phyloP scores from a whole-genome alignment of 2,888 invertebrate species.

The Panopea generosa region DNA sequence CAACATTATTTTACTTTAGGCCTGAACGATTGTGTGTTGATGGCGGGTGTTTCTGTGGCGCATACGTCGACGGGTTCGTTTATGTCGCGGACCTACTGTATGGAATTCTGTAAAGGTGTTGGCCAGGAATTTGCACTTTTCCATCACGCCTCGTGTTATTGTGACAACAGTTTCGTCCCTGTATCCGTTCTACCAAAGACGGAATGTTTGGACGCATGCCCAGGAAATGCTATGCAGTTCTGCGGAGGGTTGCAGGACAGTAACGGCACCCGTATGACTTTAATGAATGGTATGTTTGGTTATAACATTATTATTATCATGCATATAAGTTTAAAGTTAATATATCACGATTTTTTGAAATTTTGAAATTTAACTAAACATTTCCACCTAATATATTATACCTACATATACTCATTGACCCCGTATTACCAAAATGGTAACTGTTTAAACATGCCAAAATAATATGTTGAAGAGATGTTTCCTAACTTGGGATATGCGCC shows the following conservation, averaged over 20 bases:
- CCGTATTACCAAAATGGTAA: no score
- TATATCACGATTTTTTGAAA: no score
- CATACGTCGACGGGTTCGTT: neutral
- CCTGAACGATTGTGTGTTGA: constrained; percentile 1
- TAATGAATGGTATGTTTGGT: neutral
- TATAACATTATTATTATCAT: neutral
- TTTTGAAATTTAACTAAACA: no score
- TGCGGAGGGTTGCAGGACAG: constrained; percentile 34
- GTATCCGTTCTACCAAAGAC: neutral
- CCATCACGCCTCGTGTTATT: constrained; percentile 24
- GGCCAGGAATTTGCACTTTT: constrained; percentile 27
- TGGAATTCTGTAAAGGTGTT: constrained; percentile 51
- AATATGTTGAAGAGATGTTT: no score
- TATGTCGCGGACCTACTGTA: constrained; percentile 43
- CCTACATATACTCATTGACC: no score
- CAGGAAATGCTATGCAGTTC: constrained; percentile 45
- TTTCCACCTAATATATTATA: no score
- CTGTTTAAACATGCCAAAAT: no score
- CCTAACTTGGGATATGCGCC: no score
- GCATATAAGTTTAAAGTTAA: constrained; percentile 2
- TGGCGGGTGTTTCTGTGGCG: neutral
- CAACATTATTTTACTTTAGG: constrained; percentile 7
- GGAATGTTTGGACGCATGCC: constrained; percentile 28
- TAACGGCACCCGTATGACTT: no score
- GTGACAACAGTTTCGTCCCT: constrained; percentile 19